Evolutionary conservation across 2,797 vertebrate species (phyloP), one percentile per base, ranked within the genome.

Genomic region (Lutjanus campechanus): DNA sequence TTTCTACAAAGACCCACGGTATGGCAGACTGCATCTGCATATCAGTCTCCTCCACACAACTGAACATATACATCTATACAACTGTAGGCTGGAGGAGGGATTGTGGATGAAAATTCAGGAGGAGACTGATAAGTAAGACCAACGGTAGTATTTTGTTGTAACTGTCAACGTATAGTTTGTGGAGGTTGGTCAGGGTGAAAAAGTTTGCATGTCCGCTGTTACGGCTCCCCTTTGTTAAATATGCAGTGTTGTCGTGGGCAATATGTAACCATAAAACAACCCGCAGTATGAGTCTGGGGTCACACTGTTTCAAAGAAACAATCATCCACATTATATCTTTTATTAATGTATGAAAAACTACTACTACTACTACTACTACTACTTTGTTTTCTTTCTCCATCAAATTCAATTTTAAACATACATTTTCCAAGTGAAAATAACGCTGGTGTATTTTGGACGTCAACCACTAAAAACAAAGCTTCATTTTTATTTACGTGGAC

Each of bases 181-280:
- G 29, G 12, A 44, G 12, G 16, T 56, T 53, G 10, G 22, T n/a
- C 12, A 58, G 20, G 1, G 8, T 25, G 54, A 53, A 29, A 12
- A 4, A 20, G 17, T 81, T 71, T 63, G 50, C 4, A 62, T 5
- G 47, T 25, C 17, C 61, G 29, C 17, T 65, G 55, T 22, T 17
- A 9, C 5, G 44, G 46, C 72, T 73, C 63, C 75, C 69, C 72
- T 85, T 78, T 29, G 68, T 12, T 73, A 41, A 49, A 75, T 25
- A 41, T 75, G 84, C 68, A 81, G 67, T 59, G 60, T 70, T 65
- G 51, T 47, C 62, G 54, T 20, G 78, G 70, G 17, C 65, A 17
- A 69, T 49, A 59, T 69, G 84, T 63, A 84, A 86, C 91, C 83
- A 86, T 88, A 83, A 36, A 36, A 85, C 86, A 85, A 92, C 87